Percentiles rank a stretch among this genome's conserved stretches.
Evolutionary conservation across 2,113 vertebrate species (phyloP).

Genomic region (Chaetorhynchus papuensis): DNA sequence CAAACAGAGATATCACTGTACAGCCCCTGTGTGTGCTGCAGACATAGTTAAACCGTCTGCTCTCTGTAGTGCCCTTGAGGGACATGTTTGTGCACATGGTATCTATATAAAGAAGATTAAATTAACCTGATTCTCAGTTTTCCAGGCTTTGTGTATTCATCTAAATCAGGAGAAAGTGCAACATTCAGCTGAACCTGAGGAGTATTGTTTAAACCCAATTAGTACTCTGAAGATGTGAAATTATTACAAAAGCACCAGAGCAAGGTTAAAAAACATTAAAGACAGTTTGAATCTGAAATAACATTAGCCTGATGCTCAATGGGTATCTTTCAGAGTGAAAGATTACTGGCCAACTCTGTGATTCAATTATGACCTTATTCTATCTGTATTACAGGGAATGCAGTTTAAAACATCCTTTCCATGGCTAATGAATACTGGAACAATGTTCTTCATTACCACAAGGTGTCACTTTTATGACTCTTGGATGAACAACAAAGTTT

Average conservation of each 20-base stretch:
- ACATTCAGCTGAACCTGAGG: not conserved
- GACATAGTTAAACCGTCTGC: not conserved
- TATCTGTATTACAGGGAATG: not conserved
- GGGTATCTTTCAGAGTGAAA: not conserved
- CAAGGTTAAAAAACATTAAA: not conserved
- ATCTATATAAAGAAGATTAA: not conserved
- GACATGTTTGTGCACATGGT: not conserved
- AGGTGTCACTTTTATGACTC: constrained; percentile 49
- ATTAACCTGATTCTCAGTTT: not conserved
- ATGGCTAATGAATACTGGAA: not conserved
- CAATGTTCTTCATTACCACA: constrained; percentile 32
- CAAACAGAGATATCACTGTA: not conserved
- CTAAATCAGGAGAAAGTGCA: not conserved
- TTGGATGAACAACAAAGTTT: not conserved
- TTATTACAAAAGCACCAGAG: not conserved
- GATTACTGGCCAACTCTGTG: not conserved
- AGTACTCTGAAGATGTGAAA: not conserved
- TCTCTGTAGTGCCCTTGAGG: not conserved
- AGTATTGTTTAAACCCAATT: not conserved
- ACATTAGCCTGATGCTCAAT: not conserved
- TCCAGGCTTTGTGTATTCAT: not conserved
- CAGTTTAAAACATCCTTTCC: not conserved
- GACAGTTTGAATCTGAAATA: not conserved
- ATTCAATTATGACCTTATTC: not conserved
- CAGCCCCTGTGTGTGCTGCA: not conserved